Evolutionary conservation across 2,888 invertebrate species (phyloP).

Genomic region (Macrophya annulata): DNA sequence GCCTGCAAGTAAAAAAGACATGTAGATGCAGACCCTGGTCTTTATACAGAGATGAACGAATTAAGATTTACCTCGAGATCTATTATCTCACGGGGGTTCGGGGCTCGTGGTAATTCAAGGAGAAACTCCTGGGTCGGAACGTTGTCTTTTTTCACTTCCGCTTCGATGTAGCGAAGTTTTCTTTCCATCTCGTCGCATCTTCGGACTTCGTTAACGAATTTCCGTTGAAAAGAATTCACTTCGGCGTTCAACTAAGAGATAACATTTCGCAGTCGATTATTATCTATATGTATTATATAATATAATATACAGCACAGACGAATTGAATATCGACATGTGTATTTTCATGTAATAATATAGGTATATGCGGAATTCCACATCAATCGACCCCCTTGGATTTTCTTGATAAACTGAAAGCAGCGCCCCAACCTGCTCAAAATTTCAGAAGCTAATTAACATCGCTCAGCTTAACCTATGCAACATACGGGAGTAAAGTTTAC

Average conservation of each 20-base stretch:
- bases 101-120: slow-evolving; percentile 83
- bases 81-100: slow-evolving; percentile 91
- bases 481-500: background rate
- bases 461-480: no score
- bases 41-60: background rate
- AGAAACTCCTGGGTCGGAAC: slow-evolving; percentile 87
- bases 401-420: no score
- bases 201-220: slow-evolving; percentile 98
- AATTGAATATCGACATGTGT: no score
- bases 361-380: no score
- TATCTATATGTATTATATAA: background rate
- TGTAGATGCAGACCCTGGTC: background rate
- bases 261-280: background rate
- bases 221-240: slow-evolving; percentile 97
- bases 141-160: slow-evolving; percentile 95
- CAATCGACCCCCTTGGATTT: no score
- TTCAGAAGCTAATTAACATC: no score
- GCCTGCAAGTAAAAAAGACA: slow-evolving; percentile 81
- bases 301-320: no score
- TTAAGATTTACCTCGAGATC: slow-evolving; percentile 90
- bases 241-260: slow-evolving; percentile 88
- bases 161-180: slow-evolving; percentile 97
- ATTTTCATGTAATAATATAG: background rate
- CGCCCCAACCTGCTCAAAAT: no score
- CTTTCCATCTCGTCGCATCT: slow-evolving; percentile 99